These are phyloP conservation scores for Hirtodrosophila alboralis DNA, from an alignment of 2,888 invertebrate species.

Conservation along the genomic window DNA sequence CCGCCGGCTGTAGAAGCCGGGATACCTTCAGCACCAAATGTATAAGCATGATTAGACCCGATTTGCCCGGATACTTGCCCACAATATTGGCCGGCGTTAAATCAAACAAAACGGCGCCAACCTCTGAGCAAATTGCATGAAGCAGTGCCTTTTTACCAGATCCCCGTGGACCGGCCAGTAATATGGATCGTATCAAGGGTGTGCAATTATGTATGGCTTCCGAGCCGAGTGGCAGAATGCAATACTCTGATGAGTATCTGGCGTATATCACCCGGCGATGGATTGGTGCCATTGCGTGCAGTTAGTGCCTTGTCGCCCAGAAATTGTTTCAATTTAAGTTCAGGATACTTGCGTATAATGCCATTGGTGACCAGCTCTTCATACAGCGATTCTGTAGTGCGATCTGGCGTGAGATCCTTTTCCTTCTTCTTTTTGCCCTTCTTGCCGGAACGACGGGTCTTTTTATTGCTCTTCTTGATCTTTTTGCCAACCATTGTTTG, in stretches of 20 bases:
- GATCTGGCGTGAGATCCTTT: conserved; percentile 96
- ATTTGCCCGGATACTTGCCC: conserved; percentile 97
- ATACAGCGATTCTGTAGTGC: conserved; percentile 94
- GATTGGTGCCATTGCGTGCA: conserved; percentile 85
- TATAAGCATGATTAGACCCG: conserved; percentile 96
- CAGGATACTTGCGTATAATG: conserved; percentile 92
- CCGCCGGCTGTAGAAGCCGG: conserved; percentile 93
- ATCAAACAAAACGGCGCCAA: conserved; percentile 95
- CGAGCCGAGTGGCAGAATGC: conserved; percentile 93
- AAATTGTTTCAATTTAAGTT: conserved; percentile 88
- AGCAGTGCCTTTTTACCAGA: conserved; percentile 95
- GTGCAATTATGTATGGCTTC: conserved; percentile 88
- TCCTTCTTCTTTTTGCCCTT: conserved; percentile 97
- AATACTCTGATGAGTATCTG: conserved; percentile 94
- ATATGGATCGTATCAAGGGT: conserved; percentile 90
- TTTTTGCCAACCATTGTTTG: conserved; percentile 89
- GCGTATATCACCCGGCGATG: conserved; percentile 91
- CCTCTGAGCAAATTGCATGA: conserved; percentile 94
- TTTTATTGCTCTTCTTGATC: conserved; percentile 90
- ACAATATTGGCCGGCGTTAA: conserved; percentile 95
- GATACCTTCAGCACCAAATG: conserved; percentile 96
- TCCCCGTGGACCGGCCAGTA: conserved; percentile 92
- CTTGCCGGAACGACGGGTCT: conserved; percentile 91
- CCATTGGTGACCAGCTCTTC: conserved; percentile 96
- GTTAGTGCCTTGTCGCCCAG: conserved; percentile 91